These are phyloP conservation scores for Microtus pennsylvanicus DNA, from an alignment of 2,113 vertebrate genomes.

Conservation along the genomic window DNA sequence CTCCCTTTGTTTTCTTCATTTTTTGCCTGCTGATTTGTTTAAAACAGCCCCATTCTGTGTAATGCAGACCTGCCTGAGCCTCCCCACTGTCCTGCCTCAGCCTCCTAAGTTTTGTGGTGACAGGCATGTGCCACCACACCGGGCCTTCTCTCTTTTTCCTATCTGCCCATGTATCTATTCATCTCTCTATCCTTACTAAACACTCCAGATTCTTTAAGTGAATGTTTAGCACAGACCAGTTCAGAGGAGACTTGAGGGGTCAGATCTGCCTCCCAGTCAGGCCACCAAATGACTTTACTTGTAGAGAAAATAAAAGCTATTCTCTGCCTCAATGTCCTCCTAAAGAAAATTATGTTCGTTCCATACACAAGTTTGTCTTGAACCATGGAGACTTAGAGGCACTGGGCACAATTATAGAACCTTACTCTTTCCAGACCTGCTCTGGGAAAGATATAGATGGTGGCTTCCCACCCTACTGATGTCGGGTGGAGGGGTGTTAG, in stretches of 20 bases:
- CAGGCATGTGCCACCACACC: not conserved
- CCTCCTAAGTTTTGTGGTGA: no score
- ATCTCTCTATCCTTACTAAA: not conserved
- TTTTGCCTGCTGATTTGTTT: not conserved
- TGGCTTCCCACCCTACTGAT: not conserved
- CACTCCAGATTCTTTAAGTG: not conserved
- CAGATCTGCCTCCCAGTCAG: not conserved
- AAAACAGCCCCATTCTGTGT: not conserved
- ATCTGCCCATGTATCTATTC: not conserved
- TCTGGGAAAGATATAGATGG: not conserved
- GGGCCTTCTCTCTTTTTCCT: not conserved
- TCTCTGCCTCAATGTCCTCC: not conserved
- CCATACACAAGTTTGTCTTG: not conserved
- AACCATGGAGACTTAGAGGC: not conserved
- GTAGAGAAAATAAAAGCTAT: not conserved
- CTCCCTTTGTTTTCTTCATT: not conserved
- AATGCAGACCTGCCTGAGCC: not conserved
- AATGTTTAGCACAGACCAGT: not conserved
- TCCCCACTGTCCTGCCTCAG: not conserved
- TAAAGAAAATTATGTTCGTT: not conserved
- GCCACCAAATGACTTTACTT: not conserved
- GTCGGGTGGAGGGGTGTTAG: not conserved
- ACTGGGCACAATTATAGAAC: rapidly evolving
- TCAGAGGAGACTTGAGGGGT: not conserved
- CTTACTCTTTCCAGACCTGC: not conserved